Base-by-base conservation (phyloP, 1,140 invertebrate genomes). In the Scylla paramamosain region DNA sequence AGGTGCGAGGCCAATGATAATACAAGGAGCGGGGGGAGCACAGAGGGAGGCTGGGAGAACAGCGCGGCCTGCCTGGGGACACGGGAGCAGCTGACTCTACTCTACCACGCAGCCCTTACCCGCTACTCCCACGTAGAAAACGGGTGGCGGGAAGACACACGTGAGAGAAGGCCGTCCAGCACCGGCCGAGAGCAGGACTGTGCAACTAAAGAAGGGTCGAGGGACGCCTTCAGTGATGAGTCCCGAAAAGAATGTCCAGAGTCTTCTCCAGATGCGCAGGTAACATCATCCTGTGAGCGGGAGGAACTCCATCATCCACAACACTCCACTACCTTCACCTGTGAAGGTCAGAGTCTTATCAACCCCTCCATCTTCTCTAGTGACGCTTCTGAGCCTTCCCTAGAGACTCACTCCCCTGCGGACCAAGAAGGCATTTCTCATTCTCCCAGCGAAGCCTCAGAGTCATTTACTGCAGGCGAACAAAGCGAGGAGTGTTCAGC, bases 31-130 rank as follows among this genome's bases (percentile, higher is more conserved):
- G 31, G 82, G 77, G 84, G 45, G 32, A 29, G 16, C n/a, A 45
- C 16, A 46, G 45, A 45, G 31, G 45, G 32, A 29, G 91, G 28
- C 32, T 59, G 48, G 48, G 31, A 89, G 25, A 48, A 8, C 16
- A 32, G 52, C 59, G 46, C 59, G 77, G 10, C 86, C 67, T 91
- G 59, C 59, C 48, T 94, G 48, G 87, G 93, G 28, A 94, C 88
- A 28, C 93, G 87, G 59, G 59, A 90, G 39, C 87, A 90, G 46
- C 88, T 94, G 25, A 94, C 93, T 28, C 67, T 94, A 2, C 93
- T 94, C 32, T 90, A 94, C 88, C 88, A 94, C 93, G 93, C 93
- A 20, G 86, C 93, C 28, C 93, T 94, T 16, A 94, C 93, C 20
- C 32, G 59, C 31, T 82, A 48, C 83, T 45, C 88, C 10, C 32